Base-by-base conservation (phyloP, 2,888 invertebrate species). In the Scaptomyza flava region DNA sequence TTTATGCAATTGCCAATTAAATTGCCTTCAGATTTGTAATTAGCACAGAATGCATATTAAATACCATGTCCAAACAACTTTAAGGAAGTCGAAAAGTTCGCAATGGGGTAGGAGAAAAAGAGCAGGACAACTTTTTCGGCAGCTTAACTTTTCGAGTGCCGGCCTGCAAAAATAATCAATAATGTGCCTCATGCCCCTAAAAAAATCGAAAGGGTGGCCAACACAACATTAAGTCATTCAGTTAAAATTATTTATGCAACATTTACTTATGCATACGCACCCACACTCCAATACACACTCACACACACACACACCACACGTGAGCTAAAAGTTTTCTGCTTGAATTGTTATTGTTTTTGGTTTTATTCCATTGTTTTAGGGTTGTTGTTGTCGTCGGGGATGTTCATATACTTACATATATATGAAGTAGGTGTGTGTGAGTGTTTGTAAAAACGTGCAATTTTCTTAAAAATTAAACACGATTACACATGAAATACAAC, bases 391-490 rank as follows among this genome's bases (percentile, higher is more conserved):
- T 23, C 61, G 17, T 43, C 61, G 50, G 66, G 79, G 75, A 62
- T 69, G 63, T 64, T 68, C 42, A 42, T 51, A 63, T 62, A 62
- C 38, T 38, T 27, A 17, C 7, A 12, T 38, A 31, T 30, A 17
- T 33, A 17, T 12, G 6, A n/a, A n/a, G n/a, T 57, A 20, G 36
- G 36, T 17, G 20, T 36, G 38, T 41, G 23, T 62, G n/a, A 34
- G 42, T 59, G 54, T 48, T 65, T 45, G 69, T 53, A 70, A 68
- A 74, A 79, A 76, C 79, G 88, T 87, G 89, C 86, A 90, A 87
- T 90, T 90, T 89, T 89, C 87, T 85, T 81, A 79, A 83, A 89
- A 90, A 88, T 90, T 84, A 90, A 85, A 90, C 85, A 89, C 90
- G 89, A 89, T 89, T 89, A 89, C 87, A 89, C 89, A 90, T 73